Evolutionary conservation across 2,888 invertebrate species (phyloP).

Genomic region (Drosophila parthenogenetica): DNA sequence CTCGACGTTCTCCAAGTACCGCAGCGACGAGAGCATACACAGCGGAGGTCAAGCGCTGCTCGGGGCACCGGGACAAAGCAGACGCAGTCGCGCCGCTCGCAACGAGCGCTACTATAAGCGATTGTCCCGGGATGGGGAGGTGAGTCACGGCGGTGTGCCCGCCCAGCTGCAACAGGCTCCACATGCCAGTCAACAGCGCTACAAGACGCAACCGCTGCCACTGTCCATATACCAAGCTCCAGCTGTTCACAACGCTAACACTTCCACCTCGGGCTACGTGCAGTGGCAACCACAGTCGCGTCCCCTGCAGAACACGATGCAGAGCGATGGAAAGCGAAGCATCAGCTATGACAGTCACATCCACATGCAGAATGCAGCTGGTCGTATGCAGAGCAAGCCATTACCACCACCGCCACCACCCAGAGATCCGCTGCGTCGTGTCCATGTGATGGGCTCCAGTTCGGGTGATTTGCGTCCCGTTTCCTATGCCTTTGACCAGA

Average conservation of each 20-base stretch:
- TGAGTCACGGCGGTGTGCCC: constrained; percentile 81
- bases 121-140: constrained; percentile 89
- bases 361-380: constrained; percentile 80
- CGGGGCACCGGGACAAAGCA: constrained; percentile 84
- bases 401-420: constrained; percentile 92
- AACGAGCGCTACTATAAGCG: constrained; percentile 93
- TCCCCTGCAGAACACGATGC: constrained; percentile 80
- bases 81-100: constrained; percentile 90
- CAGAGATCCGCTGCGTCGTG: constrained; percentile 89
- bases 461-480: constrained; percentile 85
- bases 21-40: constrained; percentile 89
- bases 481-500: constrained; percentile 86
- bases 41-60: constrained; percentile 84
- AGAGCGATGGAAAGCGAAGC: constrained; percentile 81
- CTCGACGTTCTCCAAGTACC: constrained; percentile 88
- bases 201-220: constrained; percentile 84
- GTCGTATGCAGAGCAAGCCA: constrained; percentile 80
- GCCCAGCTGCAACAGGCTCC: constrained; percentile 75
- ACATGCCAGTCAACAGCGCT: constrained; percentile 85
- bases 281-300: constrained; percentile 78
- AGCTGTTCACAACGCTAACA: constrained; percentile 1
- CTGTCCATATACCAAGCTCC: constrained; percentile 84
- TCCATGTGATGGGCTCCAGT: constrained; percentile 83
- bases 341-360: constrained; percentile 85
- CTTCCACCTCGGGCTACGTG: constrained; percentile 64